Evolutionary conservation across 2,888 invertebrate species (phyloP), one percentile per base, ranked within the genome.

Genomic region (Acanthopleura granulata): DNA sequence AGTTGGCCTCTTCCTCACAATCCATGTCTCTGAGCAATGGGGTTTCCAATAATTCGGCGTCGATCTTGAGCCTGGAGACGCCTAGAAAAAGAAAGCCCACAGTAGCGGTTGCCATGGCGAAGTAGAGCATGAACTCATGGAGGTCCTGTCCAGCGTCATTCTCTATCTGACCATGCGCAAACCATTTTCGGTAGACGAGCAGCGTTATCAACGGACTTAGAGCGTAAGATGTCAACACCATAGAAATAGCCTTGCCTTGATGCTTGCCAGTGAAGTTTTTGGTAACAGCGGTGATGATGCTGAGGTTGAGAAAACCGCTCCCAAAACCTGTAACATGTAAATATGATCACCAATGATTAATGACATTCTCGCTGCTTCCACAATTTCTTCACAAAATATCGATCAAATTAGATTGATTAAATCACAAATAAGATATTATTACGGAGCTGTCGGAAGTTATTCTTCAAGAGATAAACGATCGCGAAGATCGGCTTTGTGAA

Each of bases 221-320:
- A 25, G 22, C 29, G 29, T 66, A 66, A 66, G 27, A 66, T 25
- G 66, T 66, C 66, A 27, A 6, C 66, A 66, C 15, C 66, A 25
- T 22, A 27, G 66, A 66, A 16, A 66, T 14, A 22, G 66, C 66
- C 29, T 66, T 66, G 16, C 66, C 66, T 6, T 15, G 66, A 66
- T 66, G 66, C 25, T 66, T 40, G 40, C 40, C 66, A 16, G 1
- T 22, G 14, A 66, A 66, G 29, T 66, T 6, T 27, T 22, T 22
- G 6, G 66, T 27, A 27, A 27, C 22, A 1, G 25, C 25, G 4
- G 66, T 66, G 16, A 66, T 18, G 22, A 66, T 14, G 16, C 27
- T 27, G 66, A 66, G 66, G 25, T 66, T 66, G 29, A 66, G 16
- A 66, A 66, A 66, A 6, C 22, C 22, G 25, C 66, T 66, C 22